Evolutionary conservation across 2,888 invertebrate genomes (phyloP).

Genomic region (Papilio protenor): DNA sequence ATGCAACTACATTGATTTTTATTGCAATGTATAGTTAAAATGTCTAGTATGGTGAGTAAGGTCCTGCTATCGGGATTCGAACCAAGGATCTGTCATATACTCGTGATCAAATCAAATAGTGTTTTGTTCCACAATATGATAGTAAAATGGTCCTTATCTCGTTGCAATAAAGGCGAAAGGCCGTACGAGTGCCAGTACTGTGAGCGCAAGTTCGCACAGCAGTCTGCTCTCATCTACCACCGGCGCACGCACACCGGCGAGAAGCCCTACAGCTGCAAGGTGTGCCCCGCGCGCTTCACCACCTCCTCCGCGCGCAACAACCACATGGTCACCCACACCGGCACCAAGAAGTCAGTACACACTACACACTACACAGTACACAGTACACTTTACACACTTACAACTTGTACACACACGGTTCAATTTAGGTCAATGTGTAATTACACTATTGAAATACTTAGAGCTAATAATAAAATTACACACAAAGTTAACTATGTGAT

Average conservation of each 20-base stretch:
- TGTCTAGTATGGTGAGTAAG: too few relatives aligned
- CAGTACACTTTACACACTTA: background rate
- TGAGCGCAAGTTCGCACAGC: conserved; percentile 79
- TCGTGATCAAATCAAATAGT: too few relatives aligned
- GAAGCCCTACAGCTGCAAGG: conserved; percentile 79
- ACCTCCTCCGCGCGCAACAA: conserved; percentile 81
- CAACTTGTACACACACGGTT: background rate
- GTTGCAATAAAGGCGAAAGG: conserved; percentile 69
- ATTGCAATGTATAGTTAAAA: too few relatives aligned
- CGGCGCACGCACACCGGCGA: conserved; percentile 81
- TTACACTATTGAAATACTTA: background rate
- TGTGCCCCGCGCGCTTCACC: conserved; percentile 77
- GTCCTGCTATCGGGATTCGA: too few relatives aligned
- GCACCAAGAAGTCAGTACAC: conserved; percentile 68
- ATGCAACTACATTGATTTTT: too few relatives aligned
- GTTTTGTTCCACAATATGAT: background rate
- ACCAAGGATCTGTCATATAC: too few relatives aligned
- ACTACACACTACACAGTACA: conserved; percentile 21
- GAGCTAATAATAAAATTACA: background rate
- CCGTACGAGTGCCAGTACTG: conserved; percentile 80
- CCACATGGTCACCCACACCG: conserved; percentile 78
- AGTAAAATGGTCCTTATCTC: background rate
- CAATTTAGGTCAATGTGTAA: background rate
- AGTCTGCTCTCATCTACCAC: conserved; percentile 82
- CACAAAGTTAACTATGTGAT: too few relatives aligned